Percentiles rank a stretch among this genome's conserved stretches.
These are phyloP conservation scores for Zaprionus africanus DNA, from an alignment of 1,140 invertebrate species.

Conservation along the genomic window DNA sequence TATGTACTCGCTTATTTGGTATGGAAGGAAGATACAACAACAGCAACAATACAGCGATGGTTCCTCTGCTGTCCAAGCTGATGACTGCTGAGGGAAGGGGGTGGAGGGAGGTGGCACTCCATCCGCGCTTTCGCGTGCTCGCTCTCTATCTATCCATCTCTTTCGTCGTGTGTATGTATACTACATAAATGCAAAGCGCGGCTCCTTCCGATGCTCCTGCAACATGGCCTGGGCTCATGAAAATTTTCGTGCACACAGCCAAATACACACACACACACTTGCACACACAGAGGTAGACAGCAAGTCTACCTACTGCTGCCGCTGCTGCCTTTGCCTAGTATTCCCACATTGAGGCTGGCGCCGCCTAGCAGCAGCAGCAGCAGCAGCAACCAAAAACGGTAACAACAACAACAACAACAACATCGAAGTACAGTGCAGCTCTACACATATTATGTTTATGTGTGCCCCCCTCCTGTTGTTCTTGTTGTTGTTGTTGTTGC, in stretches of 20 bases:
- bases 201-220: conserved; percentile 64
- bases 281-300: conserved; percentile 67
- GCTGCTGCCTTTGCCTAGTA: conserved; percentile 35
- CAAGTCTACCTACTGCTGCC: conserved; percentile 59
- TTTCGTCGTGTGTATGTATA: conserved; percentile 71
- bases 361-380: conserved; percentile 65
- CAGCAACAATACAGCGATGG: not conserved
- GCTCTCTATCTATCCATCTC: not conserved
- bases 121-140: conserved; percentile 6
- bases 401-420: conserved; percentile 28
- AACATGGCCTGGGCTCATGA: conserved; percentile 55
- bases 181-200: conserved; percentile 79
- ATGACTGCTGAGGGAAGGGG: conserved; percentile 23
- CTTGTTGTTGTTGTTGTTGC: conserved; percentile 36
- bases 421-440: conserved; percentile 70
- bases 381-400: conserved; percentile 31
- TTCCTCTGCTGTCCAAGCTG: conserved; percentile 34
- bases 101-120: not conserved
- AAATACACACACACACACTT: conserved; percentile 24
- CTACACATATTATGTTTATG: conserved; percentile 64
- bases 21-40: conserved; percentile 38
- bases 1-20: conserved; percentile 30
- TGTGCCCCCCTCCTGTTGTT: conserved; percentile 40
- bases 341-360: conserved; percentile 61
- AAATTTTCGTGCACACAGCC: conserved; percentile 66